A percentile compares a stretch with the other conserved stretches of the same genome.
Evolutionary conservation across 2,888 invertebrate genomes (phyloP).

Genomic region (Polyommatus iphigenia): DNA sequence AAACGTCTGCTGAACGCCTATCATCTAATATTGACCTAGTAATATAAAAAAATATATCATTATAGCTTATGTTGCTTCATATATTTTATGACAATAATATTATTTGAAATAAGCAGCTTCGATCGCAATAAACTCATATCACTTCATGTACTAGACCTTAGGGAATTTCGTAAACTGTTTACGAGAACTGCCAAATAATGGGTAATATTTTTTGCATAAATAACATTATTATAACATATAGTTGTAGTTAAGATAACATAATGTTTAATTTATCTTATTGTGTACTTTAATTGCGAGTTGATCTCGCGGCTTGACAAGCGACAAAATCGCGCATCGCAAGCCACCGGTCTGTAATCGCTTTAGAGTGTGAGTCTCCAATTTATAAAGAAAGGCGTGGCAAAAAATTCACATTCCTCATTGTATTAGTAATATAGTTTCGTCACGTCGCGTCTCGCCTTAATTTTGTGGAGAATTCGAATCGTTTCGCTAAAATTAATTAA

Average conservation of each 20-base stretch:
- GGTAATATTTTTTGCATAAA: slow-evolving; percentile 3
- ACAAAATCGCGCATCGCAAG: not conserved
- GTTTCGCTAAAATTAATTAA: not conserved
- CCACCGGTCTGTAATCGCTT: not conserved
- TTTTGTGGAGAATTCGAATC: not conserved
- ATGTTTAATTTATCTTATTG: not conserved
- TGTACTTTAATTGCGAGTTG: not conserved
- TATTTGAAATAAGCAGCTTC: slow-evolving; percentile 18
- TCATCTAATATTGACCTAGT: not conserved
- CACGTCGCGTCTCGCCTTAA: slow-evolving; percentile 13
- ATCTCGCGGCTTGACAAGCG: not conserved
- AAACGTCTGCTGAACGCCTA: not conserved
- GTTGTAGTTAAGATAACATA: not conserved
- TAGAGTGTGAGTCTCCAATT: slow-evolving; percentile 2
- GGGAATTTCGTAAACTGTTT: not conserved
- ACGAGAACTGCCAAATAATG: slow-evolving; percentile 27
- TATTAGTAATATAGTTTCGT: not conserved
- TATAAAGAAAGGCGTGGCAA: not conserved
- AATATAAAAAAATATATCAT: slow-evolving; percentile 6
- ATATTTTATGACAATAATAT: slow-evolving; percentile 27
- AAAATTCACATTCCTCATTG: not conserved
- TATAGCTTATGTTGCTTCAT: slow-evolving; percentile 18
- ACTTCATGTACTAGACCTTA: slow-evolving; percentile 24
- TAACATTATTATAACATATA: slow-evolving; percentile 5
- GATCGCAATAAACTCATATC: slow-evolving; percentile 30